These are phyloP conservation scores for Cephus cinctus DNA, from an alignment of 1,140 invertebrate species.

Conservation along the genomic window DNA sequence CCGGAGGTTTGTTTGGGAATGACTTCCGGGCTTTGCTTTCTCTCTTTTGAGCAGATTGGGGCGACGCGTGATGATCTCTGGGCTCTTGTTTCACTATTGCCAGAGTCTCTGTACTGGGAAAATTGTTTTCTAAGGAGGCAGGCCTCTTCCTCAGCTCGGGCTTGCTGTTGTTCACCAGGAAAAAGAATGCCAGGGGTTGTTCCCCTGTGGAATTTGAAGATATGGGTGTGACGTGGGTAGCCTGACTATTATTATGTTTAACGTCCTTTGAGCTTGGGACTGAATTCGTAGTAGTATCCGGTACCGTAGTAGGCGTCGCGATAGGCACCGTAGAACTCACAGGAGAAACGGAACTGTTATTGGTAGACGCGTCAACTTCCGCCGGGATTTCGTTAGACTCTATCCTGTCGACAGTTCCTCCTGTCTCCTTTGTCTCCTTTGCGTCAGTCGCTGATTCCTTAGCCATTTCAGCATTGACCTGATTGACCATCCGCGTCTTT, in stretches of 20 bases:
- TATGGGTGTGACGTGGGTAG: no score
- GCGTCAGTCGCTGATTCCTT: slow-evolving; percentile 15
- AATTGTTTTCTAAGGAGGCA: background rate
- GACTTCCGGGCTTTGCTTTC: slow-evolving; percentile 44
- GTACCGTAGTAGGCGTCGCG: background rate
- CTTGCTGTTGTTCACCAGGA: background rate
- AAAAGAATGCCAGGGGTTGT: background rate
- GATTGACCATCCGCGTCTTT: slow-evolving; percentile 31
- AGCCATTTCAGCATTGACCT: slow-evolving; percentile 31
- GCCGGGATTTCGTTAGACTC: no score
- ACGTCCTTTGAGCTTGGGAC: background rate
- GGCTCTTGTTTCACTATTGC: background rate
- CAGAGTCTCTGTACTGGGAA: background rate
- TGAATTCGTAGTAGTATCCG: background rate
- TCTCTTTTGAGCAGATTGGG: slow-evolving; percentile 17
- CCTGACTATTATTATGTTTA: background rate
- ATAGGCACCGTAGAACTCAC: no score
- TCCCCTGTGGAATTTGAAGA: no score
- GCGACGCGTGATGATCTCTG: background rate
- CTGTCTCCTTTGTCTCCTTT: background rate
- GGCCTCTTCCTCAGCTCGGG: background rate
- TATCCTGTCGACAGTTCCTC: no score
- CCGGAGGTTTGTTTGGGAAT: slow-evolving; percentile 36
- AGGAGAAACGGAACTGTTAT: no score
- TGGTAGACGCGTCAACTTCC: no score